Base-by-base conservation (phyloP, 2,888 invertebrate species). In the Rhaphigaster nebulosa region DNA sequence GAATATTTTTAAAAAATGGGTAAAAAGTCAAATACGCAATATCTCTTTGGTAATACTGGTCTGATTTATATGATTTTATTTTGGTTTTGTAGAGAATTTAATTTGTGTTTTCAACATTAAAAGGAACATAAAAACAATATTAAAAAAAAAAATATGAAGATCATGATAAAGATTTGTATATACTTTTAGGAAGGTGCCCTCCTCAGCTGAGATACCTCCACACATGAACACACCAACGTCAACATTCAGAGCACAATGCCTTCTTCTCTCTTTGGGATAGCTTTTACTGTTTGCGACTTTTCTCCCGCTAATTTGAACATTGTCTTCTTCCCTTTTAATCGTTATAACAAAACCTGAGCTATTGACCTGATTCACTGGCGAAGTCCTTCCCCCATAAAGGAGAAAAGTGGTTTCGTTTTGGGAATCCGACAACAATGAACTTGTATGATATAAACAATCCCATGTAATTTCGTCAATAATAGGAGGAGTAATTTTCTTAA, bases 371-470 rank as follows among this genome's bases (percentile, higher is more conserved):
- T 56, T 80, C 26, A 54, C n/a, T 23, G 90, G 90, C 23, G 90
- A 90, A 56, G 87, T 80, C 12, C 90, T 50, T 10, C 90, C 90
- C 6, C 90, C 90, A 41, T 56, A 90, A 56, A 90, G 56, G 12
- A 90, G 54, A 87, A 90, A 52, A 52, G 34, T 50, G 23, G 60
- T 56, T 41, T 34, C 52, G 5, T 52, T 87, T 23, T 41, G 23
- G 41, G 45, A 45, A 56, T 90, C 90, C 13, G 90, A 80, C 50
- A 90, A 26, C 20, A 90, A 56, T 15, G 90, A 41, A 50, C 56
- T 38, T 18, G 87, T 84, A 87, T 84, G 84, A 26, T 90, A 60
- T 8, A 90, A 23, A 54, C 84, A 84, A 56, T 90, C 87, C 90
- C 90, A 90, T 26, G 56, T 56, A 2, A 90, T 54, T 18, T 45